Evolutionary conservation across 2,797 vertebrate species (phyloP), one percentile per base, ranked within the genome.

Genomic region (Cossypha heuglini): DNA sequence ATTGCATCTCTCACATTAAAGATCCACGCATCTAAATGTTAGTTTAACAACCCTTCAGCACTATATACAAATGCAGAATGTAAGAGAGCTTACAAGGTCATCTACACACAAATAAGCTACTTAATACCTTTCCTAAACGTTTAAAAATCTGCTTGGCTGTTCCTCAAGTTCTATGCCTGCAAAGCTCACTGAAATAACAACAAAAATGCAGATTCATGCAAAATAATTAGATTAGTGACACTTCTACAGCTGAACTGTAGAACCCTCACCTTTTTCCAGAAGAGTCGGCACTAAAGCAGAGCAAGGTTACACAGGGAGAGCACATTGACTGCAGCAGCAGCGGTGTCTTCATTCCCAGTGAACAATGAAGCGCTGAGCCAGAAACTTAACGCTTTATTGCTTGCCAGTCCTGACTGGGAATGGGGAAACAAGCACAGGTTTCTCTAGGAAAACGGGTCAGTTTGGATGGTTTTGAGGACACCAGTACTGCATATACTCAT

Each of bases 211-310:
- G 51, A 64, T 18, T 31, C 17, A 35, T 7, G 24, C 62, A 52
- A 49, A 92, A 69, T 26, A 61, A 79, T 16, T 20, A 21, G 29
- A 13, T 35, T 20, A 35, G 9, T 15, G 16, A 49, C 20, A 45
- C 55, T 93, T 49, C 20, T 49, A 7, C 19, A 4, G 76, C 18
- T 7, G 28, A 78, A 63, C 9, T 77, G 76, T 11, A 29, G 20
- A 77, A n/a, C 3, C 3, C 93, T 95, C 92, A 96, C 96, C 96
- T 96, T 84, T 40, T 78, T 95, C 86, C 91, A 93, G 78, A 84
- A 90, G 68, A 88, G 81, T 46, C 88, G 14, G 87, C 49, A 62
- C 69, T 76, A 24, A 77, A 75, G 91, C 74, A 94, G 94, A 29
- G 91, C 90, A 97, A 96, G 90, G 90, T 97, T 95, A 90, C 42